These are phyloP conservation scores for Eulacestoma nigropectus DNA, from an alignment of 2,113 vertebrate species.

Conservation along the genomic window DNA sequence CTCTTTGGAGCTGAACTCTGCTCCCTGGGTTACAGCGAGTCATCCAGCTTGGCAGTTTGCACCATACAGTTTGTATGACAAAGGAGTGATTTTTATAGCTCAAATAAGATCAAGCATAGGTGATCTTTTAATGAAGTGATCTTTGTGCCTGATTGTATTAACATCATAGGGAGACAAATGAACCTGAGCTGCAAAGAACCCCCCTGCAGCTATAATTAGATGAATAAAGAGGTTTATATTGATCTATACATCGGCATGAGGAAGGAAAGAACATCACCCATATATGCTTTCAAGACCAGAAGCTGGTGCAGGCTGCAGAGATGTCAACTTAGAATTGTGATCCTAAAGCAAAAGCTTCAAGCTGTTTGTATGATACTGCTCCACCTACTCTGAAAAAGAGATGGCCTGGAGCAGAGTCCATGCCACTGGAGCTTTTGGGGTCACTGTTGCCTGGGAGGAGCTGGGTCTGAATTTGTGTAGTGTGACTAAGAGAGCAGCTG, in stretches of 20 bases:
- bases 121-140: conserved; percentile 56
- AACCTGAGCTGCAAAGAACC: not conserved
- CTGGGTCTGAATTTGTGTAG: not conserved
- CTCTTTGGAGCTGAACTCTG: not conserved
- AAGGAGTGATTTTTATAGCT: not conserved
- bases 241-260: conserved; percentile 20
- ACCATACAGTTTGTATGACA: not conserved
- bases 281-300: not conserved
- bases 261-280: not conserved
- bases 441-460: not conserved
- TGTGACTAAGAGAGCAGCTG: not conserved
- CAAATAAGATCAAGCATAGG: not conserved
- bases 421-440: not conserved
- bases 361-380: not conserved
- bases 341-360: not conserved
- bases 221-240: conserved; percentile 38
- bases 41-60: not conserved
- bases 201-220: conserved; percentile 37
- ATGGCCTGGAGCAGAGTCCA: not conserved
- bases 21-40: not conserved
- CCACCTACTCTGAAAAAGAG: not conserved
- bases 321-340: not conserved
- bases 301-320: not conserved
- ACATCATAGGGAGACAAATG: conserved; percentile 30
- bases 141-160: conserved; percentile 48